These are phyloP conservation scores for Caradrina clavipalpis DNA, from an alignment of 2,888 invertebrate species.

Conservation along the genomic window DNA sequence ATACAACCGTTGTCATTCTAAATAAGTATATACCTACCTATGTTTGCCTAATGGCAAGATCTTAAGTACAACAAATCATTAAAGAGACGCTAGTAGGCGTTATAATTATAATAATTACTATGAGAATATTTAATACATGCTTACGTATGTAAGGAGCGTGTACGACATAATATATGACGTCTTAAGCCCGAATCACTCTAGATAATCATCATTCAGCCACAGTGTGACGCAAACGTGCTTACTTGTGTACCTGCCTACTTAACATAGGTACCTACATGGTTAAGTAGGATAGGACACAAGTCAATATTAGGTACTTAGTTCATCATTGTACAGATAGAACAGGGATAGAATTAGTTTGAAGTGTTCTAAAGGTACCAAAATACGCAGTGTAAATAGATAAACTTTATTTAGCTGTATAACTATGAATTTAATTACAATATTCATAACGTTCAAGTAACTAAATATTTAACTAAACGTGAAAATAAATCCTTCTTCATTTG, in stretches of 20 bases:
- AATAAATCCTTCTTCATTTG: no score
- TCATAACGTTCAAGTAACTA: slow-evolving; percentile 2
- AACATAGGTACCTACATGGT: neutral
- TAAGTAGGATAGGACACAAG: neutral
- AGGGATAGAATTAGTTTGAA: no score
- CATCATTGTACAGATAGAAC: no score
- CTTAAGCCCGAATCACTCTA: slow-evolving; percentile 26
- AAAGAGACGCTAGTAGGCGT: neutral
- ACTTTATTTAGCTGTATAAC: no score
- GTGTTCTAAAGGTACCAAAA: no score
- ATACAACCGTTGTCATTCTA: no score
- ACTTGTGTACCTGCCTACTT: slow-evolving; percentile 7
- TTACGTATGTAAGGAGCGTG: slow-evolving; percentile 13
- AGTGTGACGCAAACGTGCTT: slow-evolving; percentile 9
- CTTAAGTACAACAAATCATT: neutral
- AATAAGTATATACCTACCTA: no score
- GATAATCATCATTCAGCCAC: slow-evolving; percentile 26
- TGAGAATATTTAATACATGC: slow-evolving; percentile 35
- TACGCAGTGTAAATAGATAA: no score
- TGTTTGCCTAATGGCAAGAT: no score
- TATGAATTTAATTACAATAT: neutral
- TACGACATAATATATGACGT: slow-evolving; percentile 15
- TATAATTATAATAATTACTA: slow-evolving; percentile 3
- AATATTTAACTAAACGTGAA: no score
- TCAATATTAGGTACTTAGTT: neutral